A percentile compares a stretch with the other conserved stretches of the same genome.
Evolutionary conservation across 2,113 vertebrate species (phyloP).

Genomic region (Philantomba maxwellii): DNA sequence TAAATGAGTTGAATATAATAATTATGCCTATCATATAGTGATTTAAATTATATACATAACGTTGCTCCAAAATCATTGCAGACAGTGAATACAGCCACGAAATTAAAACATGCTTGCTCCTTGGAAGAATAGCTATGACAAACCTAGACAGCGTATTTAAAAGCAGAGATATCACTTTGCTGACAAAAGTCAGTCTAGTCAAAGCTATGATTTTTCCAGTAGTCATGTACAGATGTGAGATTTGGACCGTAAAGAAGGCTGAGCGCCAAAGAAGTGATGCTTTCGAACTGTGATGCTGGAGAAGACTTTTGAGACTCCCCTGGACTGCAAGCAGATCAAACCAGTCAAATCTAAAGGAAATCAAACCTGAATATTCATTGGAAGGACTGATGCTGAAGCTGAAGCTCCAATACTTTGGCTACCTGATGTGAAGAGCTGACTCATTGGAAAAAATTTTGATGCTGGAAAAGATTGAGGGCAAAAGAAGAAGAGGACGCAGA

Average conservation of each 20-base stretch:
- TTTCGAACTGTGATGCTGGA: neutral
- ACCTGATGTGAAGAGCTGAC: neutral
- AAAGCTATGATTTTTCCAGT: neutral
- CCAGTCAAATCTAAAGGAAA: neutral
- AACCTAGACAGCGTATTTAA: neutral
- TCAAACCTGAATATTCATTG: neutral
- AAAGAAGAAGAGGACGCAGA: neutral
- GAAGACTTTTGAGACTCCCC: neutral
- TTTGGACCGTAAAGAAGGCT: neutral
- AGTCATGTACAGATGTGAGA: neutral
- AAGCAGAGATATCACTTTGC: neutral
- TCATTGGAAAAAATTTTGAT: neutral
- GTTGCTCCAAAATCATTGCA: neutral
- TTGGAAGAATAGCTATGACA: neutral
- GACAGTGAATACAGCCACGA: neutral
- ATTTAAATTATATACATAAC: neutral
- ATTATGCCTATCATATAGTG: neutral
- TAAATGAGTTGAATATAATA: neutral
- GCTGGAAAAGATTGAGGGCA: neutral
- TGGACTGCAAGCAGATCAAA: neutral
- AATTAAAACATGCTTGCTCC: neutral
- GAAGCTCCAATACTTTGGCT: neutral
- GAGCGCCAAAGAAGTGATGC: neutral
- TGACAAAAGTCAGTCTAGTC: neutral
- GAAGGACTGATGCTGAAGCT: neutral